Evolutionary conservation across 2,113 vertebrate genomes (phyloP), one percentile per base, ranked within the genome.

Genomic region (Solea senegalensis): DNA sequence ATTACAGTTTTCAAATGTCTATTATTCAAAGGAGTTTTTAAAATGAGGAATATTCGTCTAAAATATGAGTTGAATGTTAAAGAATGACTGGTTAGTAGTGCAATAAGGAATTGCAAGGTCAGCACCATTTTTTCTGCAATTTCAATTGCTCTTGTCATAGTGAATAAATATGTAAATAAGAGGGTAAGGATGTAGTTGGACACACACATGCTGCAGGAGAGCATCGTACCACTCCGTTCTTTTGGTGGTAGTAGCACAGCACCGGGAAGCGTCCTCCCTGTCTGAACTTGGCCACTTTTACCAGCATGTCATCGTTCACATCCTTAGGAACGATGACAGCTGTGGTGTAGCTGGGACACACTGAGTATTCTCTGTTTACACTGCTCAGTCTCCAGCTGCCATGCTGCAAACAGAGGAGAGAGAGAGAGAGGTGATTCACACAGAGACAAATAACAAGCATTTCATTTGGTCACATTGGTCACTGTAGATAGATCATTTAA

Each of bases 261-360:
- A 94, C 89, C 0, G 95, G 95, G 72, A 96, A 96, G 26, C 95
- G 86, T 1, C 95, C 94, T 0, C 94, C 94, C 28, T 94, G 95
- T 9, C 93, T 92, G 88, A 96, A 96, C 13, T 84, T 85, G n/a
- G 96, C 94, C 0, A 88, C 88, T 10, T 80, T 93, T 1, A 48
- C 21, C 66, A 96, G 43, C 5, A 67, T 10, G 0, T 85, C 86
- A 0, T 96, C 94, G 0, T 81, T 81, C 6, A 92, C 78, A 0
- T 51, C 65, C 0, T 78, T 82, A 0, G 95, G 96, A 51, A 96
- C 93, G 0, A 96, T 91, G 76, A 94, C 76, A 0, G 86, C 48
- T 0, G 70, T 43, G 0, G 95, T 94, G 84, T 95, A 96, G 41
- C 94, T 94, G 16, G 92, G 79, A 59, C 95, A 96, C 62, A 91